Evolutionary conservation across 2,113 vertebrate species (phyloP).

Genomic region (Lepisosteus osseus): DNA sequence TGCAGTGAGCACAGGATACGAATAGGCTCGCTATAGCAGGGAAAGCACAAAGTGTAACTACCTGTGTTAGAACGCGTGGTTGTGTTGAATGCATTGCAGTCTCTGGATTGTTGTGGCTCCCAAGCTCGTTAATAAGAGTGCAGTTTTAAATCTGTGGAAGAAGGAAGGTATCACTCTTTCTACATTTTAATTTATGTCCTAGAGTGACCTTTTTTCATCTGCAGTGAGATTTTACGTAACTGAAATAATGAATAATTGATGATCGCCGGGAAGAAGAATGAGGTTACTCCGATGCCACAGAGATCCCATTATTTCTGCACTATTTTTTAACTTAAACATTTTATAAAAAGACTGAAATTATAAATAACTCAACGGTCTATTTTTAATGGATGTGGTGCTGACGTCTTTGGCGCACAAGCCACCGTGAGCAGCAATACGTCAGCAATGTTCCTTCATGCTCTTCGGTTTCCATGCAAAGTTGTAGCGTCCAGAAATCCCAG

Average conservation of each 20-base stretch:
- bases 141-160: background rate
- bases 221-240: conserved; percentile 6
- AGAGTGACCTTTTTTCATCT: conserved; percentile 26
- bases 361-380: conserved; percentile 35
- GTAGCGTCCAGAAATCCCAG: too few relatives aligned
- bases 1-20: too few relatives aligned
- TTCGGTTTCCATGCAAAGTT: too few relatives aligned
- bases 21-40: too few relatives aligned
- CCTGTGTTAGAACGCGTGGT: too few relatives aligned
- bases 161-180: conserved; percentile 22
- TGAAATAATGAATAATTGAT: conserved; percentile 43
- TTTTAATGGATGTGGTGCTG: conserved; percentile 29
- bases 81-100: too few relatives aligned
- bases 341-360: conserved; percentile 32
- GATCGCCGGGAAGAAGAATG: conserved; percentile 34
- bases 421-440: conserved; percentile 26
- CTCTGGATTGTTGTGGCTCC: too few relatives aligned
- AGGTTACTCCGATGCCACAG: conserved; percentile 31
- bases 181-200: conserved; percentile 18
- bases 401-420: conserved; percentile 18
- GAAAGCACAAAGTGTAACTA: too few relatives aligned
- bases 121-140: too few relatives aligned
- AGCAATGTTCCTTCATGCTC: background rate
- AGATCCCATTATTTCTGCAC: conserved; percentile 3
- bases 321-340: conserved; percentile 18